Evolutionary conservation across 2,113 vertebrate species (phyloP).

Genomic region (Lagopus leucura): DNA sequence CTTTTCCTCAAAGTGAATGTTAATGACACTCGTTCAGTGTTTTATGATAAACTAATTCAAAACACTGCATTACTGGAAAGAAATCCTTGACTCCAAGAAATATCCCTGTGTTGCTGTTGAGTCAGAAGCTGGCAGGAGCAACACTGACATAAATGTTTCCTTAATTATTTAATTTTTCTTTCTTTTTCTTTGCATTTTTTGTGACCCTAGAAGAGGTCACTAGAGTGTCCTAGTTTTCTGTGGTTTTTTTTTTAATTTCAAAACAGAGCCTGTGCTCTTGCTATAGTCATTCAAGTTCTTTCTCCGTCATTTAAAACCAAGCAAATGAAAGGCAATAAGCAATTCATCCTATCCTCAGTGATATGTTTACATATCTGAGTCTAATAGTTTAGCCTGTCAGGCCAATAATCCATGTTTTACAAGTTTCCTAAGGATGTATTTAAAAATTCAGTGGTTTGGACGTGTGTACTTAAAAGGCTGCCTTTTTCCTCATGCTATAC

Average conservation of each 20-base stretch:
- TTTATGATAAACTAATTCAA: constrained; percentile 35
- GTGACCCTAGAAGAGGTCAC: not conserved
- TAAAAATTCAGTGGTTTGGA: constrained; percentile 31
- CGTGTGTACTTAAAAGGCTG: not conserved
- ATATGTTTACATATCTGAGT: not conserved
- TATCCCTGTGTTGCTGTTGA: not conserved
- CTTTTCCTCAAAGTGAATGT: constrained; percentile 16
- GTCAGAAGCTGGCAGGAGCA: constrained; percentile 32
- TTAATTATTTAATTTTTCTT: constrained; percentile 1
- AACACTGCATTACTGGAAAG: constrained; percentile 15
- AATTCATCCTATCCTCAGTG: not conserved
- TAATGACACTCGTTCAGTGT: constrained; percentile 3
- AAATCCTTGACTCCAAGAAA: constrained; percentile 26
- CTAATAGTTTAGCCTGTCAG: not conserved
- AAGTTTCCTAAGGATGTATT: constrained; percentile 19
- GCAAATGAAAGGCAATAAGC: not conserved
- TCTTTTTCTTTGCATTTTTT: not conserved
- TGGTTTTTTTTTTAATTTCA: not conserved
- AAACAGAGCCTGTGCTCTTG: not conserved
- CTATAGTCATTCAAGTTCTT: not conserved
- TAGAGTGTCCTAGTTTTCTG: not conserved
- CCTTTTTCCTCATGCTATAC: not conserved
- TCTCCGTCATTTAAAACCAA: not conserved
- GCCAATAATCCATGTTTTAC: constrained; percentile 20
- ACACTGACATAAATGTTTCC: constrained; percentile 24